Evolutionary conservation across 2,888 invertebrate genomes (phyloP).

Genomic region (Azorinus chamasolen): DNA sequence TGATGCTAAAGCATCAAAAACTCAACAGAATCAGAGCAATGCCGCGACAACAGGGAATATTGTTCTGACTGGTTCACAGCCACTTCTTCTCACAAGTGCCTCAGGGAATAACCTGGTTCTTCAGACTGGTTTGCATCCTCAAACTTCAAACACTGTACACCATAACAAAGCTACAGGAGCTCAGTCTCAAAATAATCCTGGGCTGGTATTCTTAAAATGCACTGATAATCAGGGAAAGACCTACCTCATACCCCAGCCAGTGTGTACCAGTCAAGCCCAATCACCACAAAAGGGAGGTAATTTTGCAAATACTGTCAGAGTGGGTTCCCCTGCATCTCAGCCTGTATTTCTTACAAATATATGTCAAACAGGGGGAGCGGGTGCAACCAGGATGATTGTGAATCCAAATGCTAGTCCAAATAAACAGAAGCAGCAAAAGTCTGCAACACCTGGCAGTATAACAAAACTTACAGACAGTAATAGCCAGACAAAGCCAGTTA

Average conservation of each 20-base stretch:
- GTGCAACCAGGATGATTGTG: no score
- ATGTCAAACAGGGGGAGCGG: no score
- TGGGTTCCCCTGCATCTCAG: slow-evolving; percentile 21
- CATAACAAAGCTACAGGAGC: slow-evolving; percentile 22
- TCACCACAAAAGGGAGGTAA: slow-evolving; percentile 24
- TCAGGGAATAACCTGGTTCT: not conserved
- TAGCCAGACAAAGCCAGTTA: no score
- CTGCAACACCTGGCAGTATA: no score
- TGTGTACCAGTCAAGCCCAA: slow-evolving; percentile 48
- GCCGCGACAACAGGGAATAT: no score
- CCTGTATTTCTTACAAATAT: slow-evolving; percentile 18
- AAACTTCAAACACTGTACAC: not conserved
- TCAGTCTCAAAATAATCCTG: slow-evolving; percentile 37
- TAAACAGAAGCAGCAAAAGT: not conserved
- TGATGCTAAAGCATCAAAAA: slow-evolving; percentile 6
- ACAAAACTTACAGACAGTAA: no score
- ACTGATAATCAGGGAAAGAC: slow-evolving; percentile 78
- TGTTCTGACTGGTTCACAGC: not conserved
- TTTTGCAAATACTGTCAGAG: slow-evolving; percentile 13
- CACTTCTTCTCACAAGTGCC: not conserved
- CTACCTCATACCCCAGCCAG: slow-evolving; percentile 77
- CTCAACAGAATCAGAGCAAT: no score
- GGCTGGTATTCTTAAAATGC: slow-evolving; percentile 69
- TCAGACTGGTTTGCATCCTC: slow-evolving; percentile 34
- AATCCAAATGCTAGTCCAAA: no score